A percentile compares a stretch with the other conserved stretches of the same genome.
These are phyloP conservation scores for Drosophila pectinifera DNA, from an alignment of 1,140 invertebrate genomes.

Conservation along the genomic window DNA sequence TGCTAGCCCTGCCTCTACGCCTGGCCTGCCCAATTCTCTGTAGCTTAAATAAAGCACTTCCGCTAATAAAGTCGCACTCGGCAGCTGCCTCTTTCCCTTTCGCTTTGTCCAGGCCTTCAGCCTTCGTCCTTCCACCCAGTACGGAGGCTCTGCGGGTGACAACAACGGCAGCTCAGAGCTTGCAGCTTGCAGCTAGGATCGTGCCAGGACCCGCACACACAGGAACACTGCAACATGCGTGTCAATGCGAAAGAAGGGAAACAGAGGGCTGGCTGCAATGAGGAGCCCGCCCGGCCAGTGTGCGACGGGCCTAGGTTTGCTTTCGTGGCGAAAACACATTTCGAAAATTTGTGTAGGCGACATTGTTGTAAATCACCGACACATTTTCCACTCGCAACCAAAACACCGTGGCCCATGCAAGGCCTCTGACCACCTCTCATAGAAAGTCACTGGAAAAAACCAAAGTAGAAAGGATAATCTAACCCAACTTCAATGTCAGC, in stretches of 20 bases:
- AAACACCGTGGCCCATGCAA: slow-evolving; percentile 35
- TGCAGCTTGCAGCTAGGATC: slow-evolving; percentile 35
- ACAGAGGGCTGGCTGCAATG: slow-evolving; percentile 3
- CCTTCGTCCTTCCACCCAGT: not conserved
- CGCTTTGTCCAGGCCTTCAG: not conserved
- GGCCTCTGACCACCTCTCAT: slow-evolving; percentile 13
- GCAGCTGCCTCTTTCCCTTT: slow-evolving; percentile 26
- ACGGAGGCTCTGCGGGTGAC: slow-evolving; percentile 34
- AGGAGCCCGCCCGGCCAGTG: slow-evolving; percentile 8
- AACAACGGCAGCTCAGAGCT: slow-evolving; percentile 31
- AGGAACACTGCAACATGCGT: slow-evolving; percentile 76
- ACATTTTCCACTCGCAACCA: slow-evolving; percentile 69
- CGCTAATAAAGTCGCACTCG: slow-evolving; percentile 81
- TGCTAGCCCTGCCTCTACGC: slow-evolving; percentile 29
- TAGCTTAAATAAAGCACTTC: slow-evolving; percentile 84
- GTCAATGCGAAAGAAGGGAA: slow-evolving; percentile 54
- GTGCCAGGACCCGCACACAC: slow-evolving; percentile 46
- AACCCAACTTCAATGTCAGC: too few species aligned
- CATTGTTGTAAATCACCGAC: slow-evolving; percentile 82
- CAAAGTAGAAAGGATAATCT: not conserved
- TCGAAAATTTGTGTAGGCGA: slow-evolving; percentile 82
- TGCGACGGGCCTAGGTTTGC: slow-evolving; percentile 51
- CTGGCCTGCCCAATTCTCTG: slow-evolving; percentile 51
- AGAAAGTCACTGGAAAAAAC: slow-evolving; percentile 24
- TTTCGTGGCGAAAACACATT: slow-evolving; percentile 81